Base-by-base conservation (phyloP, 2,888 invertebrate species). In the Colletes collaris region DNA sequence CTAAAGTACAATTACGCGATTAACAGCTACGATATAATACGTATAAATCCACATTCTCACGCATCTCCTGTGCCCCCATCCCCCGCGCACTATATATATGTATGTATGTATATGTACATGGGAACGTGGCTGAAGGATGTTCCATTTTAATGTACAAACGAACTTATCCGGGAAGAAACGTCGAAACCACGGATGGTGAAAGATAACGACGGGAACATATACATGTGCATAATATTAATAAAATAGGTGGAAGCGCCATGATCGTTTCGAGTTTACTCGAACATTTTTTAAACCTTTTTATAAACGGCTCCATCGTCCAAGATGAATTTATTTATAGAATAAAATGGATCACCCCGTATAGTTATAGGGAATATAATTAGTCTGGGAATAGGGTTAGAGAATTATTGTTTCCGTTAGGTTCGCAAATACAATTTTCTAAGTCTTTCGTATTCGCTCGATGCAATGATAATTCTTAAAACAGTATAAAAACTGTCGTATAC, bases 371-470 rank as follows among this genome's bases (percentile, higher is more conserved):
- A 67, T 63, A 60, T 63, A 60, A 72, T 81, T 79, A 81, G 13
- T 44, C 67, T 53, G 71, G 19, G 3, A 11, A 60, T 83, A 73
- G 50, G 78, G 64, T 65, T 49, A 81, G 62, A 70, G 69, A 66
- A 82, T 76, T 63, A 70, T 55, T 59, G 66, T 40, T 60, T 37
- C 8, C 60, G 56, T 67, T 52, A 75, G 63, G 55, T 65, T 70
- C 70, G 64, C 76, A 50, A 64, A 76, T 79, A 82, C 75, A 81
- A 56, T 75, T 69, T 63, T 81, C 79, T 68, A 79, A 79, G 73
- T 76, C 52, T 50, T 46, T 46, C 50, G 44, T 40, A 60, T 46
- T 50, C 60, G 60, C 11, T 44, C 53, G 64, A 19, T 50, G 69
- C 16, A 40, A 40, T 19, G 37, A 73, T 59, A 62, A 64, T 16